Evolutionary conservation across 2,113 vertebrate species (phyloP), one percentile per base, ranked within the genome.

Genomic region (Rynchops niger): DNA sequence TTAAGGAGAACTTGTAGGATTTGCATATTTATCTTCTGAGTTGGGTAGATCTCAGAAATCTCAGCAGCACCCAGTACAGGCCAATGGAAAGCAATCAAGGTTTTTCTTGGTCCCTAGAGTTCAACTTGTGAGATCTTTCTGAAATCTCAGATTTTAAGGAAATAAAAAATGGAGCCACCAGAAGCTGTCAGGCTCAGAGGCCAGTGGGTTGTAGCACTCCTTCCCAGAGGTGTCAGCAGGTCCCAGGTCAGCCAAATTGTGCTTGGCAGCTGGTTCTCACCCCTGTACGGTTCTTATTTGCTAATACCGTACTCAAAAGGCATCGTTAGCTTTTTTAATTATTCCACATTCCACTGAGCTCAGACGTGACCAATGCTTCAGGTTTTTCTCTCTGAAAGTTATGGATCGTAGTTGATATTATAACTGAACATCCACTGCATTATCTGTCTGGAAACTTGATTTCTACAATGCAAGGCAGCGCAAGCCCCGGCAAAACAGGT

Each of bases 21-120:
- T 38, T 73, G 16, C 19, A 43, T 4, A 29, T 67, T 9, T 34
- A 8, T 32, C 63, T 71, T 52, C 26, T 7, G 30, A 81, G 12
- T n/a, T 1, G 0, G 50, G 30, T 26, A 62, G 25, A 38, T 23
- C 19, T 61, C 3, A 0, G 27, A 38, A 16, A 21, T 55, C 40
- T 78, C 55, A 12, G 49, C 27, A 38, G 38, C 22, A 18, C 9
- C 0, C 22, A 79, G 5, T 20, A 43, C 7, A 66, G n/a, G 32
- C 18, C 52, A 72, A 9, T 27, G 20, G 52, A 77, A 73, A 65
- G 9, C 49, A 76, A 86, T 21, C 4, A 50, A 12, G n/a, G 10
- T 14, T 50, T 62, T 71, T 43, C 62, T 42, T 49, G 11, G 26
- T 16, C 5, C 3, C 40, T 69, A 9, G 1, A 14, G 43, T 30